Conservation (phyloP, 64 coral and sea anemone genomes). For the Actinia tenebrosa region DNA sequence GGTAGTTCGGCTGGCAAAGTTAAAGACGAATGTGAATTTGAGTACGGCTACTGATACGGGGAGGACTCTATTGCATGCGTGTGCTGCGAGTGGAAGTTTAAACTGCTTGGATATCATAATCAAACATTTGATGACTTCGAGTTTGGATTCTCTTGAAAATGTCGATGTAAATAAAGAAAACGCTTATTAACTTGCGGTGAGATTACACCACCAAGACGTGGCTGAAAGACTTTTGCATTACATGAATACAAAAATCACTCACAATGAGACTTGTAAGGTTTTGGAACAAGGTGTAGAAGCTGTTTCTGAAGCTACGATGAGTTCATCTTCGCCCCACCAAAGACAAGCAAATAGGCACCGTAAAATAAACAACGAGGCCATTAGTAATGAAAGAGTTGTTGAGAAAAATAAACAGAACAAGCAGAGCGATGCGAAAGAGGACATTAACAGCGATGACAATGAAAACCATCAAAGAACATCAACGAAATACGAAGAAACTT, state of each 20-base stretch:
- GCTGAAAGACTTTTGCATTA: conserved; percentile 56
- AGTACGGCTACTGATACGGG: conserved; percentile 40
- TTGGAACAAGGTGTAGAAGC: not conserved
- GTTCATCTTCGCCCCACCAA: conserved; percentile 12
- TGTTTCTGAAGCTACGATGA: not conserved
- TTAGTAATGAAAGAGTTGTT: conserved; percentile 27
- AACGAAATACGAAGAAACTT: not conserved
- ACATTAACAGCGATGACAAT: not conserved
- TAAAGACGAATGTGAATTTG: conserved; percentile 35
- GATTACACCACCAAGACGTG: conserved; percentile 42
- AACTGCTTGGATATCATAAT: conserved; percentile 53
- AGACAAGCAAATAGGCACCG: conserved; percentile 17
- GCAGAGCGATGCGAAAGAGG: conserved; percentile 7
- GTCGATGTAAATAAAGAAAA: conserved; percentile 63
- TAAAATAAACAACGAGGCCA: conserved; percentile 16
- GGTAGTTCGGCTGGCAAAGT: conserved; percentile 21
- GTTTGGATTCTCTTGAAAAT: conserved; percentile 43
- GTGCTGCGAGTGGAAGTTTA: conserved; percentile 37
- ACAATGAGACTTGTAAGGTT: not conserved
- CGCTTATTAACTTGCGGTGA: conserved; percentile 50
- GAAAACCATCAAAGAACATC: not conserved
- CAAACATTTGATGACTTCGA: conserved; percentile 47
- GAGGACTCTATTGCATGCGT: conserved; percentile 68
- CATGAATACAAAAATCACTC: not conserved
- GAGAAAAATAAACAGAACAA: conserved; percentile 11